Conservation (phyloP, 2,888 invertebrate species). For the Euclidia mi region DNA sequence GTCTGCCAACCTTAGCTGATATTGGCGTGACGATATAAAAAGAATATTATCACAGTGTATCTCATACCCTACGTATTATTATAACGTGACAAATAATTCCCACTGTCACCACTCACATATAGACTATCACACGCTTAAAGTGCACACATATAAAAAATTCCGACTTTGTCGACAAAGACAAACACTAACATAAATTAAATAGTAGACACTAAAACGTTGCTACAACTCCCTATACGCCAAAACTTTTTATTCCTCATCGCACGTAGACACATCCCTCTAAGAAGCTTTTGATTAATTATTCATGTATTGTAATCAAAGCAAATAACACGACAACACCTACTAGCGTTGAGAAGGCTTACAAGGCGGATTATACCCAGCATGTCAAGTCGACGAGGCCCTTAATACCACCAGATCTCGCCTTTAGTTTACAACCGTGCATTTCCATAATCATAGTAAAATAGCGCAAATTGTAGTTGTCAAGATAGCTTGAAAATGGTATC, state of each 20-base stretch:
- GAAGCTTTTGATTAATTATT: conserved; percentile 37
- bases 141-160: no score
- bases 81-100: no score
- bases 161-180: no score
- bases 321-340: neutral
- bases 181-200: no score
- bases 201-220: neutral
- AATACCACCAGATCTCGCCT: neutral
- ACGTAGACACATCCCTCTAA: conserved; percentile 5
- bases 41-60: no score
- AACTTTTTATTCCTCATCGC: neutral
- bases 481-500: no score
- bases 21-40: no score
- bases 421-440: neutral
- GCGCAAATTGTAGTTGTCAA: no score
- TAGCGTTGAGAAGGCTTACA: neutral
- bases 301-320: conserved; percentile 35
- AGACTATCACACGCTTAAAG: no score
- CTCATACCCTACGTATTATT: no score
- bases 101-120: no score
- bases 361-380: neutral
- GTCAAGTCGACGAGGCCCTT: conserved; percentile 9
- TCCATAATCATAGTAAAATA: neutral
- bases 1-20: no score
- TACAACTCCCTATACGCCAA: neutral